A percentile compares a stretch with the other conserved stretches of the same genome.
Conservation (phyloP, 2,113 vertebrate genomes). For the Pseudorhombus dupliciocellatus region DNA sequence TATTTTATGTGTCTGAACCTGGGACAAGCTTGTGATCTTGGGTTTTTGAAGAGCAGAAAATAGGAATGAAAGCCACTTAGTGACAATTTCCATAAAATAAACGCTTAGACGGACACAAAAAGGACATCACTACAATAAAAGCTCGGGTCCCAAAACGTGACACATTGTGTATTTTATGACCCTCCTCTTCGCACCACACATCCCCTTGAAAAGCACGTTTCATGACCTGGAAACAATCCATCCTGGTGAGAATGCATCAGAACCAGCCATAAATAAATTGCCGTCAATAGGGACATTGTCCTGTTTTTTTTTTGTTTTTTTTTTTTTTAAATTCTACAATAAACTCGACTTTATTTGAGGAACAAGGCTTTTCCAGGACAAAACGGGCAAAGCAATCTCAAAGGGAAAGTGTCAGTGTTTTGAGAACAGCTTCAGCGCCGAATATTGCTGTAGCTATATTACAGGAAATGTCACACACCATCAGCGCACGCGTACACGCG, state of each 20-base stretch:
- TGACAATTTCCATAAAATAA: not conserved
- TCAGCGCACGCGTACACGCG: slow-evolving; percentile 21
- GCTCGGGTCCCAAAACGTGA: not conserved
- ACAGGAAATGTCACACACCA: slow-evolving; percentile 34
- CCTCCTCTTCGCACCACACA: slow-evolving; percentile 39
- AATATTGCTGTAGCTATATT: slow-evolving; percentile 59
- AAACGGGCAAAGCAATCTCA: slow-evolving; percentile 61
- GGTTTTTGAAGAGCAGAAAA: slow-evolving; percentile 39
- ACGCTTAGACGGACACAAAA: not conserved
- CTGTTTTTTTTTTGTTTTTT: not conserved
- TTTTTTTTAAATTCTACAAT: slow-evolving; percentile 10
- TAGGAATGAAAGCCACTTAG: not conserved
- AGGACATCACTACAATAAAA: not conserved
- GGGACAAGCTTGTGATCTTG: slow-evolving; percentile 21
- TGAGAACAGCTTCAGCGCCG: slow-evolving; percentile 47
- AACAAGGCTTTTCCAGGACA: slow-evolving; percentile 60
- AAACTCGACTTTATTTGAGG: slow-evolving; percentile 41
- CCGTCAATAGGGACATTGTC: slow-evolving; percentile 25
- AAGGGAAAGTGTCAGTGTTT: slow-evolving; percentile 60
- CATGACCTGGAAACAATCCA: slow-evolving; percentile 45
- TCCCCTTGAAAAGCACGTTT: slow-evolving; percentile 37
- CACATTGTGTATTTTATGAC: slow-evolving; percentile 19
- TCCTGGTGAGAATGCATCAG: slow-evolving; percentile 46
- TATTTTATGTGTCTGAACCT: slow-evolving; percentile 24
- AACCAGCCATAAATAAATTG: slow-evolving; percentile 51